phyloP scores from a whole-genome alignment of 2,888 invertebrate genomes.

The Entomobrya proxima region DNA sequence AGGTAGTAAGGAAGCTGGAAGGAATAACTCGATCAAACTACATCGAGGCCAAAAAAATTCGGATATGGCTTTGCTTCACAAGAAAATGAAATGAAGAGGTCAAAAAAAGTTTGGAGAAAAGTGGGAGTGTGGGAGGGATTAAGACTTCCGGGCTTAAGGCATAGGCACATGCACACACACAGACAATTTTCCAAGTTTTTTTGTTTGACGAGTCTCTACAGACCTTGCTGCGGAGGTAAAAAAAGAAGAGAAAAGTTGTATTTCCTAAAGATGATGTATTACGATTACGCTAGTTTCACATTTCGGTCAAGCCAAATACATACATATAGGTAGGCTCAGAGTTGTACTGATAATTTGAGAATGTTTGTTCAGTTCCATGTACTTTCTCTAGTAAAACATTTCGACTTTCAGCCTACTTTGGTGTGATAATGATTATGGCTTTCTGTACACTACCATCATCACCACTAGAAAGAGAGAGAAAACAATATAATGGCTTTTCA shows the following conservation, averaged over 20 bases:
- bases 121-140: background rate
- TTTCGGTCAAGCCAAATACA: too few species aligned
- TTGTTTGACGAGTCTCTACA: background rate
- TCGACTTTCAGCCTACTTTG: background rate
- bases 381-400: too few species aligned
- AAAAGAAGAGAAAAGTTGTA: too few species aligned
- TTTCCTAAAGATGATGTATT: too few species aligned
- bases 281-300: too few species aligned
- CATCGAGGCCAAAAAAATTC: background rate
- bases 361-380: too few species aligned
- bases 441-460: background rate
- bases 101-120: background rate
- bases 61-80: background rate
- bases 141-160: too few species aligned
- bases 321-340: too few species aligned
- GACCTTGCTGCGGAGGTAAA: too few species aligned
- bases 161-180: background rate
- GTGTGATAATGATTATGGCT: background rate
- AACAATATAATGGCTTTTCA: slow-evolving; percentile 11
- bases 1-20: background rate
- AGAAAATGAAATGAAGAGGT: background rate
- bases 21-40: background rate
- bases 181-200: background rate
- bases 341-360: too few species aligned
- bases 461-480: too few species aligned